These are phyloP conservation scores for Lysandra bellargus DNA, from an alignment of 2,888 invertebrate genomes.

Conservation along the genomic window DNA sequence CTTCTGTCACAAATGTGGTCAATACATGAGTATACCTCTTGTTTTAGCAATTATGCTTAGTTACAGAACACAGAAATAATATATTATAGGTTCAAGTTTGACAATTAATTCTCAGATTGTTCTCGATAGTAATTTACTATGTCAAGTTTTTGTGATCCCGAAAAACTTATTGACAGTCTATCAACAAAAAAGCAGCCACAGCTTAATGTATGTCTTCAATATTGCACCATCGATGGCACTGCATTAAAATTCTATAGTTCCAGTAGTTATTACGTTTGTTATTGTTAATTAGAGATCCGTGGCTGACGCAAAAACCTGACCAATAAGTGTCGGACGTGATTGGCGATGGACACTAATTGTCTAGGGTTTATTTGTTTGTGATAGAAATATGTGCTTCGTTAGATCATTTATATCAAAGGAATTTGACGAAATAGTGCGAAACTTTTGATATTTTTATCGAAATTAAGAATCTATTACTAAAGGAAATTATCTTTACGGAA, in stretches of 20 bases:
- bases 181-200: too few relatives aligned
- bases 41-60: too few relatives aligned
- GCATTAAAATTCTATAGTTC: not conserved
- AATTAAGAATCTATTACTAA: too few relatives aligned
- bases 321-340: slow-evolving; percentile 26
- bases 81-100: too few relatives aligned
- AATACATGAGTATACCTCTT: too few relatives aligned
- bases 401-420: not conserved
- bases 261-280: slow-evolving; percentile 21
- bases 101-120: too few relatives aligned
- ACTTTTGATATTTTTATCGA: too few relatives aligned
- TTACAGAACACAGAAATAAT: too few relatives aligned
- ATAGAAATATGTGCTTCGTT: not conserved
- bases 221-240: not conserved
- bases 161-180: not conserved
- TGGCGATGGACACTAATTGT: slow-evolving; percentile 20
- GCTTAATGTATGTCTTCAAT: not conserved
- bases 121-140: too few relatives aligned
- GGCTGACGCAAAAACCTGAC: not conserved
- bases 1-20: too few relatives aligned
- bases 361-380: not conserved
- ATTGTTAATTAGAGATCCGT: slow-evolving; percentile 16
- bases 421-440: not conserved
- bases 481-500: too few relatives aligned
- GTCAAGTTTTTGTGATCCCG: not conserved